Percentiles rank a stretch among this genome's conserved stretches.
Conservation (phyloP, 2,113 vertebrate species). For the Sphyrna mokarran region DNA sequence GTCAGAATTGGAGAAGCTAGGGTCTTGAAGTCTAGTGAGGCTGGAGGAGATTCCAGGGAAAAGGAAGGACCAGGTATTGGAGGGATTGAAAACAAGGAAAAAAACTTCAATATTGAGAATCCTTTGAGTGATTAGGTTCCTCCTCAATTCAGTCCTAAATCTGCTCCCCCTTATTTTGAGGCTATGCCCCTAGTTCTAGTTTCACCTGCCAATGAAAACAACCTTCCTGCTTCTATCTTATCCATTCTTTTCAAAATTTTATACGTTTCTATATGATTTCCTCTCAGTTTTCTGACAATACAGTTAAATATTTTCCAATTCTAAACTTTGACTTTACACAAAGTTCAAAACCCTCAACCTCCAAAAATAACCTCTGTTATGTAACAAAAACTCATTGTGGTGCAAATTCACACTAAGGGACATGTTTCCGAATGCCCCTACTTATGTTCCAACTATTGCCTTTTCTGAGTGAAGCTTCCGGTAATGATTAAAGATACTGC, state of each 20-base stretch:
- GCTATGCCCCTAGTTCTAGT: too few relatives aligned
- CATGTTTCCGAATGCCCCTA: background rate
- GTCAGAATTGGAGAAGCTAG: background rate
- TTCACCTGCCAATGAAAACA: too few relatives aligned
- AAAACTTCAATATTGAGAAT: background rate
- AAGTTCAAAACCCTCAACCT: background rate
- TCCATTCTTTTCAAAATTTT: too few relatives aligned
- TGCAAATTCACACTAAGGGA: background rate
- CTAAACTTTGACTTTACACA: background rate
- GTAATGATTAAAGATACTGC: background rate
- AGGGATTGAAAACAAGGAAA: background rate
- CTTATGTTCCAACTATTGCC: background rate
- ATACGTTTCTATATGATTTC: too few relatives aligned
- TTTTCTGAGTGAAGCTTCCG: background rate
- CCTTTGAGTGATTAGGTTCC: too few relatives aligned
- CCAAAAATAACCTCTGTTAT: background rate
- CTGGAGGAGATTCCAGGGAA: background rate
- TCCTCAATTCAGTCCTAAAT: too few relatives aligned
- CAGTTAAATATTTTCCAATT: background rate
- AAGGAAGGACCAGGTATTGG: background rate
- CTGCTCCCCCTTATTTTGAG: too few relatives aligned
- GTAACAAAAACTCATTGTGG: background rate
- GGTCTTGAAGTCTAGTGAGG: background rate
- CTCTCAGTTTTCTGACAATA: background rate
- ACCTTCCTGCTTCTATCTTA: too few relatives aligned